Base-by-base conservation (phyloP, 2,113 vertebrate genomes). In the Probosciger aterrimus region DNA sequence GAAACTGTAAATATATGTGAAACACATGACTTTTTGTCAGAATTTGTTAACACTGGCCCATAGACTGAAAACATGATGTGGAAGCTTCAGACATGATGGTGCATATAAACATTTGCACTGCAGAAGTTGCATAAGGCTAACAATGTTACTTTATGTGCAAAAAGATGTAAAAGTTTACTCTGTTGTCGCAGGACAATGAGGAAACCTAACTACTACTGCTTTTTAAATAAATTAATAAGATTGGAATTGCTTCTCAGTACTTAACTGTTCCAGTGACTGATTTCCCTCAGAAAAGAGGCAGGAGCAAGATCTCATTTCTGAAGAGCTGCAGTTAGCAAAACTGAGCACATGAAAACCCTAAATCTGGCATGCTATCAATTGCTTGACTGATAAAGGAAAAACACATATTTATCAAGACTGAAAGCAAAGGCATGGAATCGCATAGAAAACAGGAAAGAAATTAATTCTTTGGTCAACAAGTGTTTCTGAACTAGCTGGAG, bases 361-460 rank as follows among this genome's bases (percentile, higher is more conserved):
- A 44, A 70, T 81, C 52, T 80, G 31, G 53, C 76, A 81, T 39
- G 43, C 28, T 81, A 53, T n/a, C 64, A 90, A 14, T 80, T 73
- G 28, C 19, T 62, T 90, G 49, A 81, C 37, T 67, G 60, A 59
- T 62, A 65, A 69, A 82, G n/a, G 53, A 73, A 80, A 55, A 53
- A 20, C 24, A 76, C 11, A 35, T 11, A 46, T 73, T 76, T 12
- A 74, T 81, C 49, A 67, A 63, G 52, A 69, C 22, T 89, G 77
- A 82, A 96, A 86, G 23, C 9, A 92, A 84, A 82, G 47, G 50
- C 35, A 79, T 22, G 35, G 47, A 85, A 89, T 43, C 59, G 13
- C 52, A 73, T 5, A 7, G 27, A 53, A 95, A 95, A 95, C 19
- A 63, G 44, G 44, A 81, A 93, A 93, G 7, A 84, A 91, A 84